Evolutionary conservation across 1,140 invertebrate genomes (phyloP).

Genomic region (Amyelois transitella): DNA sequence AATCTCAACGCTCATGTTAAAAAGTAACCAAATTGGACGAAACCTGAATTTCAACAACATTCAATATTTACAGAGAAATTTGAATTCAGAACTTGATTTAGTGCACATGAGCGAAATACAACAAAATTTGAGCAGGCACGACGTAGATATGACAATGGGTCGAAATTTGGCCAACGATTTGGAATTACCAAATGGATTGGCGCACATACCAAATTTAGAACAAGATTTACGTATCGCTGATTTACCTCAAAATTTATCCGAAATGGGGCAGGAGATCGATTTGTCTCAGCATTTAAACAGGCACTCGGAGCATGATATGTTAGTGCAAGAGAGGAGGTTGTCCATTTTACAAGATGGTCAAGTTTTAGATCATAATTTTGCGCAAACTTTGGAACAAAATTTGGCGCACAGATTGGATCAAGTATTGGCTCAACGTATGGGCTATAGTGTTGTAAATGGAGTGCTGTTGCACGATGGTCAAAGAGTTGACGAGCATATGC

Average conservation of each 20-base stretch:
- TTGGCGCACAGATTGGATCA: constrained; percentile 19
- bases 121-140: constrained; percentile 40
- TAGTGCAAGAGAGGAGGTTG: constrained; percentile 5
- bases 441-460: constrained; percentile 2
- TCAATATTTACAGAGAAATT: constrained; percentile 43
- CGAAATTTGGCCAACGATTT: constrained; percentile 39
- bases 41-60: constrained; percentile 50
- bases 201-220: constrained; percentile 38
- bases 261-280: constrained; percentile 38
- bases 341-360: constrained; percentile 5
- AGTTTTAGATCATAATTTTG: constrained; percentile 30
- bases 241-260: constrained; percentile 26
- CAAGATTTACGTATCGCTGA: constrained; percentile 34
- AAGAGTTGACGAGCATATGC: constrained; percentile 36
- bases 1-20: constrained; percentile 61
- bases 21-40: constrained; percentile 46
- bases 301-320: constrained; percentile 36
- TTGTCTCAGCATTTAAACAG: constrained; percentile 39
- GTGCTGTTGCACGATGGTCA: constrained; percentile 24
- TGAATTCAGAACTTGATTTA: constrained; percentile 34
- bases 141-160: constrained; percentile 35
- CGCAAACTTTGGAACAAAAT: constrained; percentile 29
- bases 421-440: constrained; percentile 31
- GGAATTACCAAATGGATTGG: constrained; percentile 42
- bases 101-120: constrained; percentile 32